Evolutionary conservation across 2,888 invertebrate species (phyloP).

Genomic region (Protophormia terraenovae): DNA sequence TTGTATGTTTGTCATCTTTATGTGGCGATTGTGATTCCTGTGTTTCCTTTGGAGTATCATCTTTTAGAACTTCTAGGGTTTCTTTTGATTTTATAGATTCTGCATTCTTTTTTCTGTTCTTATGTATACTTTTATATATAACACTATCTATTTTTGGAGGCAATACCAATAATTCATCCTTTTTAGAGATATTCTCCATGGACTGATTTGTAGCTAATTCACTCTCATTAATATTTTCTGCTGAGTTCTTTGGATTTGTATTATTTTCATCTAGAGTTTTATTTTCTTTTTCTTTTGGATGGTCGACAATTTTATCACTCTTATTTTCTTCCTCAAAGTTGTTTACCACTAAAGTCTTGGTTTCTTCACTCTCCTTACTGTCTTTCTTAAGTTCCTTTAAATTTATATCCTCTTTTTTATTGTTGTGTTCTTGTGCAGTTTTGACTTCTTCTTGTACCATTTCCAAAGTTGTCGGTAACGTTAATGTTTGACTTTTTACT

Average conservation of each 20-base stretch:
- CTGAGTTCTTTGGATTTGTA: neutral
- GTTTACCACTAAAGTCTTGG: too few relatives aligned
- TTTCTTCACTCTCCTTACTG: too few relatives aligned
- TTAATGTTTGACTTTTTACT: slow-evolving; percentile 39
- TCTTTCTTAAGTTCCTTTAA: too few relatives aligned
- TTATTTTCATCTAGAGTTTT: neutral
- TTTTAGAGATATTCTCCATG: neutral
- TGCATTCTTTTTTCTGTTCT: slow-evolving; percentile 1
- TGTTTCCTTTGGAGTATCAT: neutral
- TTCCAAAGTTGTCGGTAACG: slow-evolving; percentile 58
- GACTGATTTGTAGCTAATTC: neutral
- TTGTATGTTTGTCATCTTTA: neutral
- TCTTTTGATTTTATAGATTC: neutral
- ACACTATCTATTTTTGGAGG: slow-evolving; percentile 40
- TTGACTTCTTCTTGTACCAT: slow-evolving; percentile 74
- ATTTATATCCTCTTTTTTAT: too few relatives aligned
- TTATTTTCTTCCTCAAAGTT: too few relatives aligned
- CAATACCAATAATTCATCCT: neutral
- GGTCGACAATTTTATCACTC: neutral
- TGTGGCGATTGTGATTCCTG: too few relatives aligned
- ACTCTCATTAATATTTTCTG: neutral
- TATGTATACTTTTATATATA: slow-evolving; percentile 34
- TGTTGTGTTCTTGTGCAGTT: too few relatives aligned
- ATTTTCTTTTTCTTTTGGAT: neutral
- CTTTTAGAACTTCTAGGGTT: neutral